phyloP scores from a whole-genome alignment of 2,797 vertebrate genomes.

The Nannoperca australis region DNA sequence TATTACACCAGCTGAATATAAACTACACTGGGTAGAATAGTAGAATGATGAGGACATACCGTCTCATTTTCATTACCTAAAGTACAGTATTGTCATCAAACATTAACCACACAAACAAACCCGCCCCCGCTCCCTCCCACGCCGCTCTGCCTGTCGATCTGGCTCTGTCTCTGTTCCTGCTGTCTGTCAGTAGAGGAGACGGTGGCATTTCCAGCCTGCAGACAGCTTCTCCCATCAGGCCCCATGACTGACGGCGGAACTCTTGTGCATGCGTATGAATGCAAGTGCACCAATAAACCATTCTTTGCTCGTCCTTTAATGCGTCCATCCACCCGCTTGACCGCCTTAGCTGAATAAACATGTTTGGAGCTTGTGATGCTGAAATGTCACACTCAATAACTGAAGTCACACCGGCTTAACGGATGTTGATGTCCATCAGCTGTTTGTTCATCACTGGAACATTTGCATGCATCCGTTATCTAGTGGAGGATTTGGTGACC shows the following conservation, averaged over 20 bases:
- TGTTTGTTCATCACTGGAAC: conserved; percentile 20
- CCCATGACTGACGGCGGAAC: conserved; percentile 63
- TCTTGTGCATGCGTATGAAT: conserved; percentile 71
- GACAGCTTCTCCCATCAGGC: conserved; percentile 78
- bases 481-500: neutral
- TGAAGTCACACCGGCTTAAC: neutral
- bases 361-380: conserved; percentile 28
- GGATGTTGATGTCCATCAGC: conserved; percentile 18
- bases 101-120: conserved; percentile 21
- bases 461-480: neutral
- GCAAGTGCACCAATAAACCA: conserved; percentile 58
- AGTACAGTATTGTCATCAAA: conserved; percentile 31
- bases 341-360: conserved; percentile 59
- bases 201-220: conserved; percentile 68
- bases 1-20: neutral
- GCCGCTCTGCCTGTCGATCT: conserved; percentile 44
- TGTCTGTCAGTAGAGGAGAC: conserved; percentile 62
- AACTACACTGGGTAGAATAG: neutral
- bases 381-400: conserved; percentile 28
- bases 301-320: conserved; percentile 62
- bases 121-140: conserved; percentile 33
- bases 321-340: conserved; percentile 64
- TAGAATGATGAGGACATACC: neutral
- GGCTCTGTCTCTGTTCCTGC: conserved; percentile 46
- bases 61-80: conserved; percentile 8